Evolutionary conservation across 2,888 invertebrate species (phyloP).

Genomic region (Nephrotoma guestfalica): DNA sequence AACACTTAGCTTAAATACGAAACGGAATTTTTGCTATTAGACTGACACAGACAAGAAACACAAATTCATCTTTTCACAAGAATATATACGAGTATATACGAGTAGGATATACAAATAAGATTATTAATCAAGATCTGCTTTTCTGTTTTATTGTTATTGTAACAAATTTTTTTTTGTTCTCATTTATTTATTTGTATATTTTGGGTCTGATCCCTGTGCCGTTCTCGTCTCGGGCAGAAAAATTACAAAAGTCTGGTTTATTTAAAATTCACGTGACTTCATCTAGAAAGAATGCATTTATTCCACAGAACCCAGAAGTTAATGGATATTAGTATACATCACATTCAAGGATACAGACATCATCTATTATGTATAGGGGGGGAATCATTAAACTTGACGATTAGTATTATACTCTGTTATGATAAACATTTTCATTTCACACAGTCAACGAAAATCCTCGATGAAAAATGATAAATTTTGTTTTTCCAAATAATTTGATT

Average conservation of each 20-base stretch:
- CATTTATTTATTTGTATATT: neutral
- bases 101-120: neutral
- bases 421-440: neutral
- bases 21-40: neutral
- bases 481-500: neutral
- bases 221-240: neutral
- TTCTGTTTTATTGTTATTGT: neutral
- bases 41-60: neutral
- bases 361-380: neutral
- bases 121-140: neutral
- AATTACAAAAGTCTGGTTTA: neutral
- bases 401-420: neutral
- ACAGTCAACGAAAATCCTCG: neutral
- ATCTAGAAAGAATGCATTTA: neutral
- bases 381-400: neutral
- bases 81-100: neutral
- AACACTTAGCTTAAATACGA: neutral
- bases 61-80: neutral
- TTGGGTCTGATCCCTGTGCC: neutral
- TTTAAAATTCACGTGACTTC: neutral
- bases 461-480: neutral
- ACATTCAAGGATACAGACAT: neutral
- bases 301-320: neutral
- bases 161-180: neutral
- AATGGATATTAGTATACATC: neutral